phyloP scores from a whole-genome alignment of 2,113 vertebrate genomes.

The Cebus imitator region DNA sequence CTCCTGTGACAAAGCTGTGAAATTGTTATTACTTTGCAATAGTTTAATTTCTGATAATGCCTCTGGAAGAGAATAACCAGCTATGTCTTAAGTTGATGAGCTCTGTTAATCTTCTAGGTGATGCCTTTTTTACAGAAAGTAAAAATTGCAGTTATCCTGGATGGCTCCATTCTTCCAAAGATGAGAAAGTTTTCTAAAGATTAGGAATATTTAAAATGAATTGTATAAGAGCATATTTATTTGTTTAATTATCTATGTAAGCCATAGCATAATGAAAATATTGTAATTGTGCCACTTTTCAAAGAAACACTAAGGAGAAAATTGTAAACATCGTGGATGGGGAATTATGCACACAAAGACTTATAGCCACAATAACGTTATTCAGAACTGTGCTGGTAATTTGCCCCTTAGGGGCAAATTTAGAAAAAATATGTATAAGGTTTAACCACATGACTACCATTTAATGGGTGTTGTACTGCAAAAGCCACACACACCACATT shows the following conservation, averaged over 20 bases:
- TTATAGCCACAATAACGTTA: constrained; percentile 74
- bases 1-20: constrained; percentile 3
- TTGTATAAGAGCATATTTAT: constrained; percentile 70
- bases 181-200: constrained; percentile 42
- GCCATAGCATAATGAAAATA: constrained; percentile 70
- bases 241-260: constrained; percentile 75
- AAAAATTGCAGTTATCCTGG: neutral
- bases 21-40: neutral
- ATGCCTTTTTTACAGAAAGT: constrained; percentile 50
- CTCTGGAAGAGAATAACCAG: constrained; percentile 10
- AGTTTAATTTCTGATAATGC: neutral
- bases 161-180: constrained; percentile 45
- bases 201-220: constrained; percentile 58
- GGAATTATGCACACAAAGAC: constrained; percentile 72
- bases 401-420: constrained; percentile 62
- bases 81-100: constrained; percentile 59
- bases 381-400: constrained; percentile 70
- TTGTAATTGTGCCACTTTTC: constrained; percentile 70
- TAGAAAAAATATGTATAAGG: constrained; percentile 61
- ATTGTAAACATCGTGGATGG: constrained; percentile 63
- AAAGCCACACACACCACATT: constrained; percentile 32
- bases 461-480: constrained; percentile 62
- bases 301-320: constrained; percentile 71
- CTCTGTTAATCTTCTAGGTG: constrained; percentile 68
- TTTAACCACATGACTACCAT: constrained; percentile 71